These are phyloP conservation scores for Rafetus swinhoei DNA, from an alignment of 2,113 vertebrate genomes.

Conservation along the genomic window DNA sequence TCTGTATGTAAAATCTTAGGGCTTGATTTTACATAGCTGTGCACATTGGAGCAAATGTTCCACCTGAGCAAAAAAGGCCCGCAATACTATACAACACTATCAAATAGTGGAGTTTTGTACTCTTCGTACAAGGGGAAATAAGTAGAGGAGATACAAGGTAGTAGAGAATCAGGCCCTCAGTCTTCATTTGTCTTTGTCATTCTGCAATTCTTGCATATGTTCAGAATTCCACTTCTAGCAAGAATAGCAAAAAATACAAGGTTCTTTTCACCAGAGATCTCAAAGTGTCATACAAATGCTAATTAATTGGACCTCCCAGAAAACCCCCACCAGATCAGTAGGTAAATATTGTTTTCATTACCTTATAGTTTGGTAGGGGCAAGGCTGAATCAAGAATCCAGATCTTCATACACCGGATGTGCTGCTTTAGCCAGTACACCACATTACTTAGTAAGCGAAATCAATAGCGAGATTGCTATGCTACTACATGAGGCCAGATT, in stretches of 20 bases:
- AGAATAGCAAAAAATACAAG: neutral
- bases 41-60: neutral
- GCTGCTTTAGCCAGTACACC: neutral
- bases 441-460: neutral
- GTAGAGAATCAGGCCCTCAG: neutral
- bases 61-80: neutral
- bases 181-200: neutral
- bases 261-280: neutral
- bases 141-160: neutral
- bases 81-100: neutral
- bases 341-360: neutral
- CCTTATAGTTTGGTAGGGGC: neutral
- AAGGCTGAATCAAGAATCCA: neutral
- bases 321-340: slow-evolving; percentile 3
- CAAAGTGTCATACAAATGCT: slow-evolving; percentile 23
- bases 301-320: slow-evolving; percentile 42
- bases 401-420: neutral
- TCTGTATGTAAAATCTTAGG: neutral
- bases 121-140: neutral
- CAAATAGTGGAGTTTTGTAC: neutral
- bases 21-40: neutral
- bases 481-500: fast-evolving
- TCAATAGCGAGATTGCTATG: neutral
- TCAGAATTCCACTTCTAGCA: neutral
- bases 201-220: neutral